Evolutionary conservation across 2,888 invertebrate species (phyloP).

Genomic region (Margaritifera margaritifera): DNA sequence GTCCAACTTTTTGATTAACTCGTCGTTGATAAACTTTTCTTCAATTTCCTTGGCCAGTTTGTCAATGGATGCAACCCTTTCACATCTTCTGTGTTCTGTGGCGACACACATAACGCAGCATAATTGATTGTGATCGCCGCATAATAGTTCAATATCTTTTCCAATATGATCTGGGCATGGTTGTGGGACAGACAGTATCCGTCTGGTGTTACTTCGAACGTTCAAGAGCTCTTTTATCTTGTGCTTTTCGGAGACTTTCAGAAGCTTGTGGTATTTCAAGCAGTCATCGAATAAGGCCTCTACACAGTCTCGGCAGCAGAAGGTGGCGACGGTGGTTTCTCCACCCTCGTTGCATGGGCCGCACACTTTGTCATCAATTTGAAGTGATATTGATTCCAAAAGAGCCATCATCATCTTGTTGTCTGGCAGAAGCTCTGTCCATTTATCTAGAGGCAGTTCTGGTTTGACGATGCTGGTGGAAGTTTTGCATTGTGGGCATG

Average conservation of each 20-base stretch:
- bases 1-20: conserved; percentile 35
- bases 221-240: conserved; percentile 41
- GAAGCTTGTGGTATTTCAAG: conserved; percentile 36
- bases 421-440: conserved; percentile 38
- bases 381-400: conserved; percentile 31
- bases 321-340: conserved; percentile 33
- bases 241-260: conserved; percentile 39
- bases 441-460: conserved; percentile 36
- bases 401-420: conserved; percentile 44
- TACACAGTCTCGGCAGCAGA: conserved; percentile 42
- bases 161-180: conserved; percentile 42
- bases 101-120: conserved; percentile 44
- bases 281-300: conserved; percentile 40
- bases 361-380: conserved; percentile 39
- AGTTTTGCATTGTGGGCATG: conserved; percentile 34
- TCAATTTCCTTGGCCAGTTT: conserved; percentile 39
- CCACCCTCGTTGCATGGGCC: conserved; percentile 41
- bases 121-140: conserved; percentile 37
- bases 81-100: conserved; percentile 37
- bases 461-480: conserved; percentile 31
- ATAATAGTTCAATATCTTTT: conserved; percentile 40
- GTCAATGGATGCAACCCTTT: conserved; percentile 41
- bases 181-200: conserved; percentile 37
- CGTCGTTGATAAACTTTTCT: conserved; percentile 37
- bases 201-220: conserved; percentile 32